Conservation (phyloP, 2,888 invertebrate species). For the Heliconius hortense region DNA sequence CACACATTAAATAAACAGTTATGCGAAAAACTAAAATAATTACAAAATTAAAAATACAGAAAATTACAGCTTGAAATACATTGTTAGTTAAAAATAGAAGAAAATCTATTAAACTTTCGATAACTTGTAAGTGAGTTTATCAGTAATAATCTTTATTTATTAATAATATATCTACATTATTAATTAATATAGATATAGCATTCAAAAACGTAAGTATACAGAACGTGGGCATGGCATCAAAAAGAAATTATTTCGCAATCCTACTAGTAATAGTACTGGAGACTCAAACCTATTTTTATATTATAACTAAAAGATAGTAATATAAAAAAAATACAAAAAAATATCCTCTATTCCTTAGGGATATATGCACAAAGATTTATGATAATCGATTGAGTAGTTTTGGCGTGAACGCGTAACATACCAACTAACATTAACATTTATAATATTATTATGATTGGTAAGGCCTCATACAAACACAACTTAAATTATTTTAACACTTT, state of each 20-base stretch:
- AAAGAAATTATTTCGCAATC: neutral
- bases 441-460: neutral
- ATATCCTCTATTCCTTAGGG: no score
- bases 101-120: neutral
- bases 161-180: neutral
- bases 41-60: neutral
- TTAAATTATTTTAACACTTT: constrained; percentile 13
- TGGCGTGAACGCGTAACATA: no score
- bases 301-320: no score
- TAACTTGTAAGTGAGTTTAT: no score
- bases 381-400: neutral
- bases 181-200: neutral
- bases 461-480: neutral
- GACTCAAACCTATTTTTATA: no score
- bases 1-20: neutral
- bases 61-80: neutral
- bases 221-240: neutral
- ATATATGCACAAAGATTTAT: no score
- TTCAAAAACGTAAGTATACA: neutral
- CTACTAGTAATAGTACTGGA: no score
- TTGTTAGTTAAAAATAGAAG: neutral
- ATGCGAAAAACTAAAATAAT: neutral
- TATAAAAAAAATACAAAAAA: no score
- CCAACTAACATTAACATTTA: neutral
- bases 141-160: no score